Conservation (phyloP, 2,888 invertebrate genomes). For the Catocala nupta region DNA sequence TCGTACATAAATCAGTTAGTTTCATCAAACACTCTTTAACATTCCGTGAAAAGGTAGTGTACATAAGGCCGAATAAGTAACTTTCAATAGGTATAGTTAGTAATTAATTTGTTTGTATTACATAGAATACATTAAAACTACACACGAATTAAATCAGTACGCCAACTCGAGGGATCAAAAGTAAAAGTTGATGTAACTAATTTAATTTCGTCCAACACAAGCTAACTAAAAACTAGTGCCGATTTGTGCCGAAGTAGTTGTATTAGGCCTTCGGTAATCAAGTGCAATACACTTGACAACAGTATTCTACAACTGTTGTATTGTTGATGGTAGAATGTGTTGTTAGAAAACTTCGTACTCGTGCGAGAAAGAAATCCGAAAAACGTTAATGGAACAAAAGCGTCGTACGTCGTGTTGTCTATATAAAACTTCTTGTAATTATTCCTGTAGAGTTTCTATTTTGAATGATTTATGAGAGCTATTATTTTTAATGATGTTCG, state of each 20-base stretch:
- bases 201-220: conserved; percentile 28
- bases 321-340: too few species aligned
- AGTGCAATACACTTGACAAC: conserved; percentile 19
- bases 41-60: not conserved
- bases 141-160: conserved; percentile 18
- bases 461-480: too few species aligned
- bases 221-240: conserved; percentile 20
- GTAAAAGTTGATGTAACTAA: conserved; percentile 34
- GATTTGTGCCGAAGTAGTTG: conserved; percentile 25
- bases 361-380: too few species aligned
- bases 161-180: conserved; percentile 39
- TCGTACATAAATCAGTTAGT: not conserved
- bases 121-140: conserved; percentile 11
- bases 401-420: too few species aligned
- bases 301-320: too few species aligned
- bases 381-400: too few species aligned
- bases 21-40: not conserved
- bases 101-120: conserved; percentile 6
- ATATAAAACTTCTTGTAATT: too few species aligned
- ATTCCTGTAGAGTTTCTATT: too few species aligned
- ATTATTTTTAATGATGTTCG: too few species aligned
- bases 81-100: not conserved
- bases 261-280: conserved; percentile 37
- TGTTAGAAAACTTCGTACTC: too few species aligned
- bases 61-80: too few species aligned